phyloP scores from a whole-genome alignment of 2,888 invertebrate genomes.

The Steromphala cineraria region DNA sequence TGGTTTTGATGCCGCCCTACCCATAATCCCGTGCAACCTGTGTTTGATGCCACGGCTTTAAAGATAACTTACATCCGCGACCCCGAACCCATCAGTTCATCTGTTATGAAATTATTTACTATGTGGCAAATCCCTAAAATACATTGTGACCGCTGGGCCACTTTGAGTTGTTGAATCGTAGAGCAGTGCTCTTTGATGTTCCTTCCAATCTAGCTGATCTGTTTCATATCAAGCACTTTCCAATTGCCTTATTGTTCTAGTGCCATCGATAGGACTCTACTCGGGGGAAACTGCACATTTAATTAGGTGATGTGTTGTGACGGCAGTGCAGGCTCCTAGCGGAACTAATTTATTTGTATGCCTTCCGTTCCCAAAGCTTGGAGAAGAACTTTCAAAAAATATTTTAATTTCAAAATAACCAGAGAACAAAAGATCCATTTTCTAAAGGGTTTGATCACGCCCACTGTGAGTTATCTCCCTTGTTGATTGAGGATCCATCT shows the following conservation, averaged over 20 bases:
- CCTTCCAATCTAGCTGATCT: neutral
- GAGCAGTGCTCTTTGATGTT: neutral
- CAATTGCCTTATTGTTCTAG: conserved; percentile 6
- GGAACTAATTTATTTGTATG: conserved; percentile 10
- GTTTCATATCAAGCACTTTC: conserved; percentile 3
- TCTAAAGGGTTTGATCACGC: neutral
- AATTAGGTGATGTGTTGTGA: neutral
- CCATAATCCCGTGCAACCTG: neutral
- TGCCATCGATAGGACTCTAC: neutral
- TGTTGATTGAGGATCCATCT: neutral
- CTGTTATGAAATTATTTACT: neutral
- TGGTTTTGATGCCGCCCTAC: neutral
- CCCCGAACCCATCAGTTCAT: neutral
- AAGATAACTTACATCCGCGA: neutral
- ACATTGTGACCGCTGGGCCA: neutral
- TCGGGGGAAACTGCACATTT: conserved; percentile 1
- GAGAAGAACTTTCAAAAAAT: neutral
- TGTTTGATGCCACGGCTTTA: neutral
- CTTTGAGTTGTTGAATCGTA: neutral
- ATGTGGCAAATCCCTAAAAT: neutral
- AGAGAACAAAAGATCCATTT: neutral
- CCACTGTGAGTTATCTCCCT: neutral
- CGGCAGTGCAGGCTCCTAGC: neutral
- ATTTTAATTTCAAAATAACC: conserved; percentile 6
- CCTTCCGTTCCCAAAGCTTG: neutral